Evolutionary conservation across 1,140 invertebrate genomes (phyloP), one percentile per base, ranked within the genome.

Genomic region (Drosophila navojoa): DNA sequence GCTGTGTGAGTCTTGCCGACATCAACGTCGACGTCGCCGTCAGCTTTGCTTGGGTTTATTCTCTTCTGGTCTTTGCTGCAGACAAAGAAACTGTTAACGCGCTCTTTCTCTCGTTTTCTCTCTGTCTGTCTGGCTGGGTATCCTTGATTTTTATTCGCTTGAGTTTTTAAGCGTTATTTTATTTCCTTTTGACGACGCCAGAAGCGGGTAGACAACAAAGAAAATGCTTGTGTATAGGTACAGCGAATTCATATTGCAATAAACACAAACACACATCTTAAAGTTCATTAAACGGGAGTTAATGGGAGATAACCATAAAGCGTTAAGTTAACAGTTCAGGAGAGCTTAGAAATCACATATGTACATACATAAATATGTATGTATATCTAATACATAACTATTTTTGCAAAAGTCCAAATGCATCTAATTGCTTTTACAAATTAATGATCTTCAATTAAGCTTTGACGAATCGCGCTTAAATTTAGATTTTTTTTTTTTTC

Each of bases 21-120:
- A 16, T 49, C 47, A 10, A 25, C 19, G 47, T 49, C 11, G 47
- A 1, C 45, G 45, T 45, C 42, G 10, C 3, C 42, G 42, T 7
- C 22, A 57, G 53, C 45, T 54, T 58, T 63, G 53, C 54, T 66
- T 13, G 52, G 27, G 38, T 50, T 50, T 49, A 16, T 16, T 11
- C 53, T 64, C 40, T 64, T 55, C 19, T 40, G 58, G 50, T 11
- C 50, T 40, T 62, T 55, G 49, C 42, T 15, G 42, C 61, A 64
- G 61, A 87, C 75, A 86, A 86, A 79, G 75, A 79, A 87, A 79
- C 81, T 76, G 81, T 86, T 85, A 71, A 67, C 71, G 47, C 53
- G 52, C 44, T 64, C 27, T 27, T 27, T 27, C 27, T 27, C 27
- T 27, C 27, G 2, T 19, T 27, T 4, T 27, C 0, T 4, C 27